Conservation (phyloP, 2,888 invertebrate genomes). For the Sarcophaga carnaria region DNA sequence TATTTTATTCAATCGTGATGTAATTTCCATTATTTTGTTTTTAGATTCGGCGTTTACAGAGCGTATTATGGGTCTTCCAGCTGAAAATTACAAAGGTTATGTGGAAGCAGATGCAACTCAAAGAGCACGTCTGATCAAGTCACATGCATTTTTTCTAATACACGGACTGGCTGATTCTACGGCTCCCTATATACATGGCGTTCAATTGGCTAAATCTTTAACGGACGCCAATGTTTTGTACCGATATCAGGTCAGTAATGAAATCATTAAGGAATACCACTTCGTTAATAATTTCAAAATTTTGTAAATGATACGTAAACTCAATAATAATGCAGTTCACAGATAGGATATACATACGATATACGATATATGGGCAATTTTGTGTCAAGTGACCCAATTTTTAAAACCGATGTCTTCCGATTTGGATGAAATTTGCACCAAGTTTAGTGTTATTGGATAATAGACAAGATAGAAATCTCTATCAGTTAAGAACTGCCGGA, state of each 20-base stretch:
- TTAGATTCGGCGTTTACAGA: constrained; percentile 98
- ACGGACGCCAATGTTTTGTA: constrained; percentile 94
- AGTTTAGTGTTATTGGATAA: too few species aligned
- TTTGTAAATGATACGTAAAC: too few species aligned
- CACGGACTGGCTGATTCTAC: constrained; percentile 96
- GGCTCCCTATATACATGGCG: constrained; percentile 96
- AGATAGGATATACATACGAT: too few species aligned
- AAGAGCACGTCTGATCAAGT: constrained; percentile 93
- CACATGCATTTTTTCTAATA: constrained; percentile 93
- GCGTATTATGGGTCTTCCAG: constrained; percentile 93
- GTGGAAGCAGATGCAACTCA: constrained; percentile 96
- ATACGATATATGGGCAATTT: too few species aligned
- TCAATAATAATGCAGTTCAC: too few species aligned
- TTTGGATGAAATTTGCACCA: too few species aligned
- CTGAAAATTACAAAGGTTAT: constrained; percentile 94
- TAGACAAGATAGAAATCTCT: too few species aligned
- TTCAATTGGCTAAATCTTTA: constrained; percentile 93
- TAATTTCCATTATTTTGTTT: constrained; percentile 3
- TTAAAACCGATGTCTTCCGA: too few species aligned
- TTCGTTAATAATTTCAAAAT: too few species aligned
- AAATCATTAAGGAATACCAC: not conserved
- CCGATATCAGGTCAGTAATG: constrained; percentile 90
- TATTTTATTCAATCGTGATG: too few species aligned
- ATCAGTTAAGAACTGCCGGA: too few species aligned
- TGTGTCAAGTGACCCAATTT: too few species aligned